Conservation (phyloP, 2,797 vertebrate species). For the Spinibarbus caldwelli region DNA sequence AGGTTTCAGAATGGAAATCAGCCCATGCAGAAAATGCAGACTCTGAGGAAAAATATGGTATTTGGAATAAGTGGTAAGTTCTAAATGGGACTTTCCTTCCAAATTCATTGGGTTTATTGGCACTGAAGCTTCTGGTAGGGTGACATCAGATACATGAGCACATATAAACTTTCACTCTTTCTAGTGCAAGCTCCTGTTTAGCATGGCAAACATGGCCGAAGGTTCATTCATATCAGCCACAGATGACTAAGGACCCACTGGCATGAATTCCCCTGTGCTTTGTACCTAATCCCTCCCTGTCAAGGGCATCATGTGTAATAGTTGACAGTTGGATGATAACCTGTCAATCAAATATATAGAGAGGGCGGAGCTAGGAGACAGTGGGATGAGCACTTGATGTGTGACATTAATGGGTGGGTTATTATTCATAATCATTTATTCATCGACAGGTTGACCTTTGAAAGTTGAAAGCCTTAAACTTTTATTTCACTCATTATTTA, state of each 20-base stretch:
- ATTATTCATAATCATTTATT: background rate
- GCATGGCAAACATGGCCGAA: background rate
- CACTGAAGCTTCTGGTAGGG: background rate
- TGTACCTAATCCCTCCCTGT: conserved; percentile 9
- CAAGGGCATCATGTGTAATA: conserved; percentile 30
- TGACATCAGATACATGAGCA: background rate
- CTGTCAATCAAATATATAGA: conserved; percentile 32
- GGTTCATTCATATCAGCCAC: conserved; percentile 39
- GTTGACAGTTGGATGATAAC: conserved; percentile 32
- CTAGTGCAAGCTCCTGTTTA: background rate
- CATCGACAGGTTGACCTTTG: background rate
- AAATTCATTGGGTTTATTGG: no score
- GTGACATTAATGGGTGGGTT: background rate
- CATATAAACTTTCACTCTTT: background rate
- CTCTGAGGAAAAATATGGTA: background rate
- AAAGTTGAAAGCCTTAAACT: background rate
- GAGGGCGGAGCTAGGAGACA: background rate
- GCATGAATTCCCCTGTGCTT: conserved; percentile 32
- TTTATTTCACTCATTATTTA: background rate
- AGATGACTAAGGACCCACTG: conserved; percentile 11
- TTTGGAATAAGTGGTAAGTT: background rate
- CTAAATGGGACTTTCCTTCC: background rate
- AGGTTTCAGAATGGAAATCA: background rate
- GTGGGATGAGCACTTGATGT: background rate
- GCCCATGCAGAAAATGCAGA: background rate